A percentile compares a stretch with the other conserved stretches of the same genome.
Evolutionary conservation across 2,113 vertebrate species (phyloP).

Genomic region (Anarrhichthys ocellatus): DNA sequence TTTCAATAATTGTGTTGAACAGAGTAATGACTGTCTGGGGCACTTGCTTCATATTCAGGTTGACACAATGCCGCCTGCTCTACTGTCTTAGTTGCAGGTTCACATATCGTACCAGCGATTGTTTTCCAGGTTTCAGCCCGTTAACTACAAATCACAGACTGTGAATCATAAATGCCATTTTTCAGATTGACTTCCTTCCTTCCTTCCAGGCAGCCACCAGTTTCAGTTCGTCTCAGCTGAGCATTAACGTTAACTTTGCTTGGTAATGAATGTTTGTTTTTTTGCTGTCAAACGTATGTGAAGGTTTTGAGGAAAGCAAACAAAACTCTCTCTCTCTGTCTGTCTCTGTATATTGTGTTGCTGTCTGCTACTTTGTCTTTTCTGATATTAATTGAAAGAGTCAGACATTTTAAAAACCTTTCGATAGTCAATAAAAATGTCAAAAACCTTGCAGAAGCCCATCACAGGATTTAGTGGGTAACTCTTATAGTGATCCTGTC

Average conservation of each 20-base stretch:
- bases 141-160: background rate
- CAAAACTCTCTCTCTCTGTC: too few relatives aligned
- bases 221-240: background rate
- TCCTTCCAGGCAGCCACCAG: background rate
- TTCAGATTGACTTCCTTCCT: background rate
- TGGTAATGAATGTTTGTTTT: background rate
- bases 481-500: too few relatives aligned
- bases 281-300: background rate
- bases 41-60: background rate
- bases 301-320: background rate
- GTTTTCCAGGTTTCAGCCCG: background rate
- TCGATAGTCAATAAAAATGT: background rate
- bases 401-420: background rate
- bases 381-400: background rate
- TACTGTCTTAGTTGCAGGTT: background rate
- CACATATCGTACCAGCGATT: background rate
- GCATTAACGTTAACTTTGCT: background rate
- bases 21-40: background rate
- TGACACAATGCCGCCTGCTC: background rate
- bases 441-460: background rate
- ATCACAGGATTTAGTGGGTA: background rate
- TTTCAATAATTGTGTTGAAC: background rate
- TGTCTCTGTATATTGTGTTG: too few relatives aligned
- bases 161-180: background rate
- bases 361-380: background rate